Conservation (phyloP, 2,113 vertebrate species). For the Arizona elegans region DNA sequence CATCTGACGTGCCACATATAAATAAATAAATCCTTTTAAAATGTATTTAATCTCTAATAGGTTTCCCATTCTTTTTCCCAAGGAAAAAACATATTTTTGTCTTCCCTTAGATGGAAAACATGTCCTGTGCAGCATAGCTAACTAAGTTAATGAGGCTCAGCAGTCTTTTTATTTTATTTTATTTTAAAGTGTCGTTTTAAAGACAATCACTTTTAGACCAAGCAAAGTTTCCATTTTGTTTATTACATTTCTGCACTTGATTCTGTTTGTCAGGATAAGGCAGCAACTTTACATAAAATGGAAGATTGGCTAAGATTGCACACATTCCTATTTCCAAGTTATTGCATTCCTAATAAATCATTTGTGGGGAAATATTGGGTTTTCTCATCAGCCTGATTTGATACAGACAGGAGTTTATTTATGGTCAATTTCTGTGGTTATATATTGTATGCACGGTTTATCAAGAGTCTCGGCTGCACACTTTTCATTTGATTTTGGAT, state of each 20-base stretch:
- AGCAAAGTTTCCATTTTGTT: constrained; percentile 51
- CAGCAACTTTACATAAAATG: constrained; percentile 56
- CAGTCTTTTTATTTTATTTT: constrained; percentile 47
- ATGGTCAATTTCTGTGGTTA: constrained; percentile 25
- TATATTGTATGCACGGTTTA: constrained; percentile 15
- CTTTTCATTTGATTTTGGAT: constrained; percentile 29
- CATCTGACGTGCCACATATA: background rate
- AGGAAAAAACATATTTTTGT: constrained; percentile 34
- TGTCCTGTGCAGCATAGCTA: constrained; percentile 24
- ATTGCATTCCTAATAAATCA: constrained; percentile 61
- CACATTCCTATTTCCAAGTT: constrained; percentile 54
- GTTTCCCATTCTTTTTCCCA: constrained; percentile 32
- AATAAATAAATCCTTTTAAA: background rate
- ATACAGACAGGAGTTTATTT: constrained; percentile 25
- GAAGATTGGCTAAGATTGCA: constrained; percentile 54
- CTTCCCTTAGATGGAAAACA: constrained; percentile 53
- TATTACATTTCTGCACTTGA: constrained; percentile 61
- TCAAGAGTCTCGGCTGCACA: background rate
- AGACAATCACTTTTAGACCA: constrained; percentile 52
- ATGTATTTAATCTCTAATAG: constrained; percentile 20
- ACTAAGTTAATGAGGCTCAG: constrained; percentile 42
- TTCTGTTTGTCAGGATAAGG: constrained; percentile 59
- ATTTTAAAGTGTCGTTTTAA: constrained; percentile 46
- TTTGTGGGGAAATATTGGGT: constrained; percentile 46
- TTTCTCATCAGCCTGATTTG: constrained; percentile 32